Evolutionary conservation across 1,140 invertebrate species (phyloP), one percentile per base, ranked within the genome.

Genomic region (Cataglyphis hispanica): DNA sequence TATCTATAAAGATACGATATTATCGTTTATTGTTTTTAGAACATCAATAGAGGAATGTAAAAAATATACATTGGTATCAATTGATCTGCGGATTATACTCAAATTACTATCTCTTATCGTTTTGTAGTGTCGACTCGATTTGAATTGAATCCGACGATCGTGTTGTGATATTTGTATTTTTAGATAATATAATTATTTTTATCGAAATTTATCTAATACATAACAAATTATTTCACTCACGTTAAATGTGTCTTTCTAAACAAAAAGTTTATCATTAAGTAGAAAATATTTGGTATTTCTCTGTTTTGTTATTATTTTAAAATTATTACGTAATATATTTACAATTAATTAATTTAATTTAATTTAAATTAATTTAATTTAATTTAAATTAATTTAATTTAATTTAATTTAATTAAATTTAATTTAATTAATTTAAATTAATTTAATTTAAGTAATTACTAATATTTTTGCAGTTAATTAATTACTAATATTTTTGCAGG

Each of bases 401-500:
- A n/a, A n/a, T n/a, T n/a, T n/a, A n/a, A n/a, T n/a, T n/a, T n/a
- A n/a, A n/a, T n/a, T n/a, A n/a, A n/a, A n/a, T n/a, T n/a, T n/a
- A n/a, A n/a, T n/a, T n/a, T n/a, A n/a, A n/a, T n/a, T n/a, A n/a
- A n/a, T n/a, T n/a, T n/a, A n/a, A n/a, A n/a, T n/a, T n/a, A n/a
- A n/a, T n/a, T n/a, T n/a, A n/a, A n/a, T n/a, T n/a, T n/a, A n/a
- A n/a, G n/a, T n/a, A n/a, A n/a, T n/a, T n/a, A n/a, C n/a, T n/a
- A n/a, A n/a, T n/a, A n/a, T n/a, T n/a, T n/a, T n/a, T n/a, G n/a
- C n/a, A n/a, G 60, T 40, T 25, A 22, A 60, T 5, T 69, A 50
- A 63, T 63, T 40, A 67, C 27, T 13, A 53, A 66, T 53, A 50
- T 0, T 46, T 84, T 91, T 75, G 31, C 91, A 95, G 94, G 94